phyloP scores from a whole-genome alignment of 2,888 invertebrate genomes.

The Scaptodrosophila latifasciaeformis region DNA sequence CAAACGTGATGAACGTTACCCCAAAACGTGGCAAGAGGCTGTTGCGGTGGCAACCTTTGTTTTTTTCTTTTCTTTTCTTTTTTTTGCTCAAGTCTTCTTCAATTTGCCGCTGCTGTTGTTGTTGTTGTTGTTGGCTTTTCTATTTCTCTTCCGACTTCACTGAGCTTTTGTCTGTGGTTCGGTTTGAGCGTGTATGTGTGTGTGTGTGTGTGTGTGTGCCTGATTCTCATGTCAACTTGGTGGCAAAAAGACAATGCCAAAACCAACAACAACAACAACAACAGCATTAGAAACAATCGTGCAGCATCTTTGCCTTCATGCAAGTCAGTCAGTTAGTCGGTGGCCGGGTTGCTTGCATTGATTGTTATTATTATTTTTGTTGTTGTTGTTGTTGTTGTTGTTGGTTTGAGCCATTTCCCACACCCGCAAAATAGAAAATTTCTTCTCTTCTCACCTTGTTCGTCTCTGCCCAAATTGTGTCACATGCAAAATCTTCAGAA shows the following conservation, averaged over 20 bases:
- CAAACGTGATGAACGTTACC: conserved; percentile 69
- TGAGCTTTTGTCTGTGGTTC: background rate
- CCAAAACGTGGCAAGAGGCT: conserved; percentile 36
- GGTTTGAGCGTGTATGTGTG: conserved; percentile 6
- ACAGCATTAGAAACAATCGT: no score
- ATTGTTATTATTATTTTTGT: no score
- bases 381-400: no score
- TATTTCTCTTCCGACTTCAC: conserved; percentile 14
- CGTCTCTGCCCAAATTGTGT: conserved; percentile 3
- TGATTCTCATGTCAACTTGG: conserved; percentile 59
- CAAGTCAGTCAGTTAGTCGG: no score
- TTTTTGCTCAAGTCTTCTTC: no score
- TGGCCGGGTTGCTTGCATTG: no score
- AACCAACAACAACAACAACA: no score
- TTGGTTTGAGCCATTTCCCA: no score
- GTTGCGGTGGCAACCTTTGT: background rate
- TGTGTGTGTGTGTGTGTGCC: conserved; percentile 42
- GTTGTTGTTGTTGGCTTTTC: no score
- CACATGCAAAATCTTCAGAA: conserved; percentile 12
- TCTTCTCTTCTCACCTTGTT: no score
- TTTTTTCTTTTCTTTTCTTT: no score
- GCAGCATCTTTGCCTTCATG: no score
- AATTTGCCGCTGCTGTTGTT: background rate
- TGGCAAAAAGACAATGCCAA: conserved; percentile 52
- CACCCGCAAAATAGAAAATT: conserved; percentile 25